Evolutionary conservation across 2,113 vertebrate species (phyloP).

Genomic region (Toxotes jaculatrix): DNA sequence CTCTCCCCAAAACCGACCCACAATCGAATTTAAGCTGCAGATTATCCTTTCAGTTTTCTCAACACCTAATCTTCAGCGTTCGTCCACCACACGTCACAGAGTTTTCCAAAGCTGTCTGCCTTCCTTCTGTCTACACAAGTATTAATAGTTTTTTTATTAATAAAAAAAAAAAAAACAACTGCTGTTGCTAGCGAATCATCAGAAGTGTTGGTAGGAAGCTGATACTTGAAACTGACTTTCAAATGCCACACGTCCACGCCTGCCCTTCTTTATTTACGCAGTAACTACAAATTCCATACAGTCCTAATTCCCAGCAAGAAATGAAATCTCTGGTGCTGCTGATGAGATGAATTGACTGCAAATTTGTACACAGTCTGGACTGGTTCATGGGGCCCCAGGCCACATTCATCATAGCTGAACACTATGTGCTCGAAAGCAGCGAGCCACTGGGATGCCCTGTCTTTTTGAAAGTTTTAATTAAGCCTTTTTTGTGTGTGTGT

Average conservation of each 20-base stretch:
- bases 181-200: neutral
- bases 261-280: neutral
- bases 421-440: neutral
- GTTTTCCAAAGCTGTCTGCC: neutral
- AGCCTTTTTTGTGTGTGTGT: neutral
- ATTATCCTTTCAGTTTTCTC: neutral
- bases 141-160: neutral
- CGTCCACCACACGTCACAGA: neutral
- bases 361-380: neutral
- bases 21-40: neutral
- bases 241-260: neutral
- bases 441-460: neutral
- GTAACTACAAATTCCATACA: neutral
- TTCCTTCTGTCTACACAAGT: neutral
- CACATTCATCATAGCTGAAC: neutral
- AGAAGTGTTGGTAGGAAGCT: neutral
- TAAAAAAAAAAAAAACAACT: neutral
- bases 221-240: neutral
- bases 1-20: neutral
- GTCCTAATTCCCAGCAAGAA: neutral
- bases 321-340: too few species aligned
- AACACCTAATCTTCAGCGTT: neutral
- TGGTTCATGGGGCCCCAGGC: neutral
- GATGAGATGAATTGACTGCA: neutral
- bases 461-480: conserved; percentile 18